phyloP scores from a whole-genome alignment of 2,113 vertebrate species.

The Semicossyphus pulcher region DNA sequence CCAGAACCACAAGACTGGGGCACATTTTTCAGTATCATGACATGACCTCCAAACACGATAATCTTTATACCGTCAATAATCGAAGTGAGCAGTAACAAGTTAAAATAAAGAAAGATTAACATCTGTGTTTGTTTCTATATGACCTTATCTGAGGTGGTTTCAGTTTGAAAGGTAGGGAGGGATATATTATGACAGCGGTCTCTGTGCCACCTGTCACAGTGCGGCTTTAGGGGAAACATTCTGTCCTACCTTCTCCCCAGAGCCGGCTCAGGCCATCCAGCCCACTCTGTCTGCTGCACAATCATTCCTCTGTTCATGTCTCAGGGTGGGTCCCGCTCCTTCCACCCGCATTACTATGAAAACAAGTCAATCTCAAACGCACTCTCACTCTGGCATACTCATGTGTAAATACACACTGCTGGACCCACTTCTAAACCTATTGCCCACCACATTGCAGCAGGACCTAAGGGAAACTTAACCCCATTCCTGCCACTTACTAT shows the following conservation, averaged over 20 bases:
- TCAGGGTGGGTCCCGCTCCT: conserved; percentile 78
- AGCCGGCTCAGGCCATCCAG: conserved; percentile 50
- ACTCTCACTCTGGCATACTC: conserved; percentile 67
- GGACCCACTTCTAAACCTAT: conserved; percentile 71
- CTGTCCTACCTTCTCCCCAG: conserved; percentile 42
- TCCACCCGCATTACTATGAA: conserved; percentile 77
- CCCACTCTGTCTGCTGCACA: conserved; percentile 73
- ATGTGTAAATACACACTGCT: conserved; percentile 67
- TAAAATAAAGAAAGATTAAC: conserved; percentile 24
- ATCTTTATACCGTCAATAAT: conserved; percentile 17
- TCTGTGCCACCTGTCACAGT: conserved; percentile 77
- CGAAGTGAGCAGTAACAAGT: conserved; percentile 7
- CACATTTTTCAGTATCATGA: conserved; percentile 28
- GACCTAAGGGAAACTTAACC: conserved; percentile 76
- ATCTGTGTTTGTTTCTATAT: conserved; percentile 48
- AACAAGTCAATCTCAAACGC: conserved; percentile 81
- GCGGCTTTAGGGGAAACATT: conserved; percentile 65
- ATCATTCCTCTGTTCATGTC: conserved; percentile 80
- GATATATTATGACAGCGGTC: conserved; percentile 70
- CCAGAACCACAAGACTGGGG: conserved; percentile 38
- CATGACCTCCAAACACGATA: conserved; percentile 38
- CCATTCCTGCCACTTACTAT: conserved; percentile 79
- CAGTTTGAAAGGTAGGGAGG: conserved; percentile 11
- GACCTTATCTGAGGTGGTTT: conserved; percentile 38
- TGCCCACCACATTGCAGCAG: conserved; percentile 65